Evolutionary conservation across 2,797 vertebrate species (phyloP).

Genomic region (Phalloptychus januarius): DNA sequence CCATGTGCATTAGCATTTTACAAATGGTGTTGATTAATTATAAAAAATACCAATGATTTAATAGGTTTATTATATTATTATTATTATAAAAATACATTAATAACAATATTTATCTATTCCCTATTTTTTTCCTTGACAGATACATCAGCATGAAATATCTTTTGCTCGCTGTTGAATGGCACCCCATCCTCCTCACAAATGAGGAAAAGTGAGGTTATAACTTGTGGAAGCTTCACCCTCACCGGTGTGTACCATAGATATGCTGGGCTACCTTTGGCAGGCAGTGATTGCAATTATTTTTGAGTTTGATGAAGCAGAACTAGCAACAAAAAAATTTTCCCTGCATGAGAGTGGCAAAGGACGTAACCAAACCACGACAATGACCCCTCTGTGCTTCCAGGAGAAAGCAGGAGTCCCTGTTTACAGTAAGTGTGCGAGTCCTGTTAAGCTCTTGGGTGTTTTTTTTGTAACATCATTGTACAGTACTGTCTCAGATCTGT

Average conservation of each 20-base stretch:
- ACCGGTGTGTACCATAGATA: conserved; percentile 44
- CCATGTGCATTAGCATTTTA: neutral
- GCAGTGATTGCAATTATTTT: conserved; percentile 42
- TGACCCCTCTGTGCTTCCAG: conserved; percentile 7
- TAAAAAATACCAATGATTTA: neutral
- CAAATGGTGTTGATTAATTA: neutral
- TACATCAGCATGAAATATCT: conserved; percentile 9
- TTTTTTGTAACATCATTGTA: neutral
- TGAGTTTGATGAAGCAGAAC: conserved; percentile 38
- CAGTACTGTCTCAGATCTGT: neutral
- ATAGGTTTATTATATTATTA: neutral
- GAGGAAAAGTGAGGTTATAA: conserved; percentile 62
- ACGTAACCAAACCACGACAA: conserved; percentile 27
- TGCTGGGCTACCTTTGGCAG: conserved; percentile 36
- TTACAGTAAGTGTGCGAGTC: conserved; percentile 9
- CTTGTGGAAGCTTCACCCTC: conserved; percentile 51
- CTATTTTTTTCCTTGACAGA: conserved; percentile 4
- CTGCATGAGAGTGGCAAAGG: conserved; percentile 19
- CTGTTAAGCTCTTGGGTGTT: conserved; percentile 9
- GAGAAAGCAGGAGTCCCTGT: neutral
- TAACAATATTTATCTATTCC: neutral
- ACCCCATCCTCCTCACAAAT: conserved; percentile 15
- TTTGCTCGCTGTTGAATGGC: conserved; percentile 29
- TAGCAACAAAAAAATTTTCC: conserved; percentile 21
- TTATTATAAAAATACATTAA: conserved; percentile 2